Conservation (phyloP, 64 coral and sea anemone genomes). For the Actinia equina region DNA sequence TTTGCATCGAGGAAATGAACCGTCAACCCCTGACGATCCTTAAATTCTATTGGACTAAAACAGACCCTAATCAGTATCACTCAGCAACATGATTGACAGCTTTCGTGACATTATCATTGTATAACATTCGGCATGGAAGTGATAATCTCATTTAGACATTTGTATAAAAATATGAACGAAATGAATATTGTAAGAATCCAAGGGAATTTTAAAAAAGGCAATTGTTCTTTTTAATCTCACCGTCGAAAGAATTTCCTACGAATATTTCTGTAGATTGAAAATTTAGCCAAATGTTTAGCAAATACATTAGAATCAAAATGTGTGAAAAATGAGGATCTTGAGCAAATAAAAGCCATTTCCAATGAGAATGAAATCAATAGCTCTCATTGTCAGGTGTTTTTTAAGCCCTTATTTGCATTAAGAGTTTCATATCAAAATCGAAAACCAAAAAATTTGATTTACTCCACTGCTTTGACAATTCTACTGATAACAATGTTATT, state of each 20-base stretch:
- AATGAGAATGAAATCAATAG: background rate
- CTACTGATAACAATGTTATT: too few relatives aligned
- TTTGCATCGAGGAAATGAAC: conserved; percentile 15
- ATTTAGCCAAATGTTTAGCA: background rate
- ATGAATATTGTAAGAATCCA: background rate
- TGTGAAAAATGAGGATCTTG: background rate
- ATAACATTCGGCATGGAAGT: background rate
- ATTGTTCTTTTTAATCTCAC: background rate
- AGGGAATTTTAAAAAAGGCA: background rate
- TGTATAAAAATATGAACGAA: background rate
- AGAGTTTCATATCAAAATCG: background rate
- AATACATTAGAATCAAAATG: background rate
- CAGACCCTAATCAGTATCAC: background rate
- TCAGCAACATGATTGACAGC: background rate
- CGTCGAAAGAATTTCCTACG: background rate
- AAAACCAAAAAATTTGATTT: too few relatives aligned
- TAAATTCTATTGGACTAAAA: background rate
- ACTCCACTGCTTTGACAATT: too few relatives aligned
- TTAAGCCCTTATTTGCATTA: background rate
- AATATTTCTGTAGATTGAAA: background rate
- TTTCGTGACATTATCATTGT: background rate
- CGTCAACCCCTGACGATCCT: background rate
- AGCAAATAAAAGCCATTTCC: background rate
- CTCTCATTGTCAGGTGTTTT: background rate
- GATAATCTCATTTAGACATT: background rate